These are phyloP conservation scores for Pachyseris speciosa DNA, from an alignment of 64 coral and sea anemone genomes.

Conservation along the genomic window DNA sequence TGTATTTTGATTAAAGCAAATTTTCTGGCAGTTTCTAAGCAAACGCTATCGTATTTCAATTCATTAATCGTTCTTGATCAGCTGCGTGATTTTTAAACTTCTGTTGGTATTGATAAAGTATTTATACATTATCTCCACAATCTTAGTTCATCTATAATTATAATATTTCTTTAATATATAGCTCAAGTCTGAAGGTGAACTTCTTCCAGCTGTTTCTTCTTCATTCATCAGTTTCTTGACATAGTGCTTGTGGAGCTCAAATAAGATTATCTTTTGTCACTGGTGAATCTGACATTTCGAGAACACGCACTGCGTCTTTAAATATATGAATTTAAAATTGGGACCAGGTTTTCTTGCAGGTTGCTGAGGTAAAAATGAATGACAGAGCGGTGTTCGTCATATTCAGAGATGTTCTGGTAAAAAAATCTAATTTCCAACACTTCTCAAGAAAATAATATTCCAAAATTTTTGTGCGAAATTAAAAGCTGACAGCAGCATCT, in stretches of 20 bases:
- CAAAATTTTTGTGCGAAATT: background rate
- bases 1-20: background rate
- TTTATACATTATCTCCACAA: too few species aligned
- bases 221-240: background rate
- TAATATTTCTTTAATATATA: too few species aligned
- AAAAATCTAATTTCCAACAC: background rate
- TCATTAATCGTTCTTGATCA: background rate
- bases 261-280: background rate
- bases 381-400: background rate
- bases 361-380: background rate
- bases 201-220: too few species aligned
- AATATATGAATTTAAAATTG: background rate
- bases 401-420: too few species aligned
- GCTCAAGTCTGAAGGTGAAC: too few species aligned
- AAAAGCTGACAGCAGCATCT: background rate
- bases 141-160: too few species aligned
- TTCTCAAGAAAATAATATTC: background rate
- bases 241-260: background rate
- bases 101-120: too few species aligned
- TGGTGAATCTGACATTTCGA: background rate
- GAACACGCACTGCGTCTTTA: background rate
- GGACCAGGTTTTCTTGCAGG: background rate
- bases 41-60: background rate
- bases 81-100: too few species aligned
- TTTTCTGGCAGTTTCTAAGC: background rate